Base-by-base conservation (phyloP, 2,888 invertebrate genomes). In the Thera britannica region DNA sequence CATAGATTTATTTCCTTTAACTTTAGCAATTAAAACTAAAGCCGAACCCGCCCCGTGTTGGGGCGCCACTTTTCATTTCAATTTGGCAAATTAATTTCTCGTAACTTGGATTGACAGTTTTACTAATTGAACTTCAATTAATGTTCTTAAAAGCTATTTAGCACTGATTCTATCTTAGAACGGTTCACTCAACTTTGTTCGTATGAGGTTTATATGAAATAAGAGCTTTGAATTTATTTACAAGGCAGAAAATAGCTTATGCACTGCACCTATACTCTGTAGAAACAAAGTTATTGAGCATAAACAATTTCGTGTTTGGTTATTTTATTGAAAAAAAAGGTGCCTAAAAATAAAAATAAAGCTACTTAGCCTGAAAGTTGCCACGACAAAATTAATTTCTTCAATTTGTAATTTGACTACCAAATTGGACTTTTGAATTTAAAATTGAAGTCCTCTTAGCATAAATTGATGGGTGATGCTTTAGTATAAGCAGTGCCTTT, bases 381-480 rank as follows among this genome's bases (percentile, higher is more conserved):
- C 23, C 23, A 23, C 23, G 23, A 23, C 23, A 23, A 23, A 23
- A 23, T 23, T 23, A 23, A 23, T 23, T 23, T 23, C 23, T 48
- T 48, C 38, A 54, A 48, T 58, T 7, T 48, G 58, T n/a, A 54
- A 62, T 67, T 67, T 58, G 67, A 62, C 58, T 67, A 58, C 62
- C 67, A 62, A 67, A 67, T 67, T 57, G 52, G 46, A 35, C 8
- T 11, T 38, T 65, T 67, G 54, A 67, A 49, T 58, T 62, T 58
- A 48, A 46, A 62, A 55, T 48, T 46, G 48, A 58, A 58, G 55
- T 7, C 35, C 48, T 35, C 49, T 67, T 59, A 55, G 38, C 58
- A 67, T 54, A 6, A 51, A 38, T 23, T 23, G 23, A 23, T 23
- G 23, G 23, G 38, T 1, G 12, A 51, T 5, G 6, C 7, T 6